Base-by-base conservation (phyloP, 2,888 invertebrate genomes). In the Tupiocoris notatus region DNA sequence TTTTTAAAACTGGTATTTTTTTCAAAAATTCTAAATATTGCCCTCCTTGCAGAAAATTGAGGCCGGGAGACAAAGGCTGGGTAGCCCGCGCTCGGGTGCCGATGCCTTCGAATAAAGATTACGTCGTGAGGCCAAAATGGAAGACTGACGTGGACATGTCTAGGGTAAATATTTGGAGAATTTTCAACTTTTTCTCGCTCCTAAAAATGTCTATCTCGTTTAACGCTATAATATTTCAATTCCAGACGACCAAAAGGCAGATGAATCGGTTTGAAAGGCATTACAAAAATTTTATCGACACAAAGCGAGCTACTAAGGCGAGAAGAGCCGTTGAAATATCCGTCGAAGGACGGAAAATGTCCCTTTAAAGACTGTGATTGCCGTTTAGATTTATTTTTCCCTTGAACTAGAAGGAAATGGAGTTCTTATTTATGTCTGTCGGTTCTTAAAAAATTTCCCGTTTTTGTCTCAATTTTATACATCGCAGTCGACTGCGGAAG, bases 21-120 rank as follows among this genome's bases (percentile, higher is more conserved):
- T n/a, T n/a, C n/a, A n/a, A n/a, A 39, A 39, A 39, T 39, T 39
- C 39, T 20, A 21, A 24, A n/a, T 59, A 2, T 59, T 6, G 2
- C 59, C 20, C 3, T 9, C 74, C 75, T 79, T 81, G 12, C 79
- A 91, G 91, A 83, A 86, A 90, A 70, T 85, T 94, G 77, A 88
- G 96, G 76, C 98, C 98, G 0, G 98, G 98, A 77, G 96, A 97
- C 83, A 92, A 93, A 80, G 98, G 98, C 58, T 98, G 96, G 96
- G 91, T 97, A 79, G 91, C 92, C 39, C 88, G 98, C 83, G 98
- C 98, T 16, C 88, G 98, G 77, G 98, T 99, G 76, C 99, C 99
- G 21, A 85, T 89, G 83, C 97, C 97, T 22, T 96, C 96, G 67
- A 95, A 92, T 84, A 98, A 96, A 86, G 98, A 98, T 85, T 99